phyloP scores from a whole-genome alignment of 2,888 invertebrate species.

The Pristionchus fissidentatus region DNA sequence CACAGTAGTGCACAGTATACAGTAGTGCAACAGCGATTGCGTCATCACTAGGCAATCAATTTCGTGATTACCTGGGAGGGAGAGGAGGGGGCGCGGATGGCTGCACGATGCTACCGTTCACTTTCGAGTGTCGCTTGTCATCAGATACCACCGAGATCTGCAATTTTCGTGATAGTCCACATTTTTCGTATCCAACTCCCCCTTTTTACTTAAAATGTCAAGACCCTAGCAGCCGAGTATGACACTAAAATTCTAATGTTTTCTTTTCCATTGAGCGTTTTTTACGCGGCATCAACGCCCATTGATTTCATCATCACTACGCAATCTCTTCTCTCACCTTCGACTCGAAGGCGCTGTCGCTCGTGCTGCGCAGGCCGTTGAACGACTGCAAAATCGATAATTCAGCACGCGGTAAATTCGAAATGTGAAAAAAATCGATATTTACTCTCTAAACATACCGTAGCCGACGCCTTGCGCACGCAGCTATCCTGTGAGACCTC shows the following conservation, averaged over 20 bases:
- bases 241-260: too few species aligned
- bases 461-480: conserved; percentile 18
- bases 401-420: too few species aligned
- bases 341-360: neutral
- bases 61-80: too few species aligned
- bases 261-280: neutral
- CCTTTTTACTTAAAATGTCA: neutral
- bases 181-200: neutral
- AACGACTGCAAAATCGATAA: neutral
- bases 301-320: neutral
- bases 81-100: too few species aligned
- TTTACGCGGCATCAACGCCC: too few species aligned
- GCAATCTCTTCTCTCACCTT: neutral
- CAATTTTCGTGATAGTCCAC: neutral
- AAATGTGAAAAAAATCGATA: neutral
- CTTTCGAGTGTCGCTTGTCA: neutral
- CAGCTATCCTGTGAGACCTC: conserved; percentile 27
- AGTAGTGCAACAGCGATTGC: too few species aligned
- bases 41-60: too few species aligned
- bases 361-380: conserved; percentile 33
- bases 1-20: too few species aligned
- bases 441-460: too few species aligned
- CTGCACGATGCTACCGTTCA: neutral
- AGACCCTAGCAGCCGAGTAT: too few species aligned
- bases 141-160: conserved; percentile 15